phyloP scores from a whole-genome alignment of 1,140 invertebrate species.

The Achroia grisella region DNA sequence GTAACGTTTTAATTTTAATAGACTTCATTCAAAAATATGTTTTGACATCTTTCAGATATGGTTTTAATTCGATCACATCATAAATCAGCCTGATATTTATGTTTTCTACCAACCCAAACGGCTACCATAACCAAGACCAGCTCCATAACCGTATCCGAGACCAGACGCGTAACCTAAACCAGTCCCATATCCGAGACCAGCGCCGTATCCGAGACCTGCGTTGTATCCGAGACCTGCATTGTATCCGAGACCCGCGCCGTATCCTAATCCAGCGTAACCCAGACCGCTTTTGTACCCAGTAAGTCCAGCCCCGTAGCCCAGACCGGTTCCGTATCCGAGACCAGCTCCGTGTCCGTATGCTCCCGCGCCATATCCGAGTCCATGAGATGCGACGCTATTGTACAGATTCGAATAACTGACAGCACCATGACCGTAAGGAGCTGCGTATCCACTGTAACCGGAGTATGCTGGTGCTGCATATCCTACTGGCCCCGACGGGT shows the following conservation, averaged over 20 bases:
- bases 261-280: neutral
- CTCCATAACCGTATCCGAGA: no score
- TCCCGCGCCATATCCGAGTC: no score
- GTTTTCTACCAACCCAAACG: no score
- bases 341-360: conserved; percentile 4
- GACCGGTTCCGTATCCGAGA: neutral
- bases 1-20: no score
- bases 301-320: conserved; percentile 5
- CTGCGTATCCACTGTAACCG: conserved; percentile 1
- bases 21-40: no score
- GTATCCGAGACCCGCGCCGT: neutral
- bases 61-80: no score
- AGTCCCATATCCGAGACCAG: no score
- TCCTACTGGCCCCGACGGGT: conserved; percentile 2
- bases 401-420: neutral
- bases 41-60: no score
- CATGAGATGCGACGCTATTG: neutral
- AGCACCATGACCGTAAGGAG: neutral
- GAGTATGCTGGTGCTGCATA: conserved; percentile 3
- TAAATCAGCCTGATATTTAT: no score
- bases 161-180: no score
- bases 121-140: no score
- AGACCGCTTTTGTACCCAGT: neutral
- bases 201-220: neutral
- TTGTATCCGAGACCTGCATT: conserved; percentile 4